Conservation (phyloP, 1,140 invertebrate genomes). For the Amphibalanus amphitrite region DNA sequence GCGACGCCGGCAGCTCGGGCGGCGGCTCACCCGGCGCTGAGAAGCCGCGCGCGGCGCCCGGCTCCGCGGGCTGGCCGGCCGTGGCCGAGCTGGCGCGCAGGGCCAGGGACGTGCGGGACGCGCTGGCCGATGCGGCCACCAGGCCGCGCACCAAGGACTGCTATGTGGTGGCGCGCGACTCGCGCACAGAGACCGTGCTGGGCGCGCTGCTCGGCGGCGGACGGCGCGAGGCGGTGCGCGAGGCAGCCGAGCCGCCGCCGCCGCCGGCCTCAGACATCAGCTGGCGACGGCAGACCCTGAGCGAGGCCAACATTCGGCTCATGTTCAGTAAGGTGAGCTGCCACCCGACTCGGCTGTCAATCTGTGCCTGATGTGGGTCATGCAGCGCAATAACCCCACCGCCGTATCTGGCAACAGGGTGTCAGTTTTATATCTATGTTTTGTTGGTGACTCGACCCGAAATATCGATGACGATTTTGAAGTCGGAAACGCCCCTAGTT, state of each 20-base stretch:
- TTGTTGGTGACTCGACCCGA: too few species aligned
- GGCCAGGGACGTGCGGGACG: not conserved
- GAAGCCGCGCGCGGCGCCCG: not conserved
- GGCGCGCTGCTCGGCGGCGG: not conserved
- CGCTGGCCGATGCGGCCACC: not conserved
- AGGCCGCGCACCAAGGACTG: not conserved
- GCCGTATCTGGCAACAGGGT: too few species aligned
- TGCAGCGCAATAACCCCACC: too few species aligned
- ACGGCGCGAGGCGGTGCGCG: not conserved
- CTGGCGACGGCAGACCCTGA: not conserved
- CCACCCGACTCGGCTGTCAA: not conserved
- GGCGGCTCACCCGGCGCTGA: not conserved
- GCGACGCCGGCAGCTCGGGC: too few species aligned
- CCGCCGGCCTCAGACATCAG: not conserved
- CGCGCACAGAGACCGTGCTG: not conserved
- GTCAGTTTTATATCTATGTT: too few species aligned
- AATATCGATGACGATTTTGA: too few species aligned
- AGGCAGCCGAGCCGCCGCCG: not conserved
- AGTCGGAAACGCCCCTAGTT: too few species aligned
- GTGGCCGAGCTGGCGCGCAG: not conserved
- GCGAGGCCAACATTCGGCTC: not conserved
- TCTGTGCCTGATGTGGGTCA: too few species aligned
- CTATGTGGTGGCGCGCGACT: not conserved
- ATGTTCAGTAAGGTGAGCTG: constrained; percentile 4
- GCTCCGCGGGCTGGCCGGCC: too few species aligned